These are phyloP conservation scores for Dysdera silvatica DNA, from an alignment of 1,140 invertebrate species.

Conservation along the genomic window DNA sequence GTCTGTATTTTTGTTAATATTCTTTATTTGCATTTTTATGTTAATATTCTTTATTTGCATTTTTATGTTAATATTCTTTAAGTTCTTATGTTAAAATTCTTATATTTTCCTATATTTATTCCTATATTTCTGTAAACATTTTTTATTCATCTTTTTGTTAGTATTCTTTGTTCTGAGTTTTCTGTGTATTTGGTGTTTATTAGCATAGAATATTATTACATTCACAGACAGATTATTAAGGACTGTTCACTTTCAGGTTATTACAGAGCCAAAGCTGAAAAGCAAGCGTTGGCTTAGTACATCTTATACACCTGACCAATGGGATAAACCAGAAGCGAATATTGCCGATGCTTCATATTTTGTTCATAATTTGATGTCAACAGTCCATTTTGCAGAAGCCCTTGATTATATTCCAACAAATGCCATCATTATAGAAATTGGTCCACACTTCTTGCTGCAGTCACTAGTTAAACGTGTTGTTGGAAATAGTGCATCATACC, in stretches of 20 bases:
- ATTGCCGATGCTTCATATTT: slow-evolving; percentile 84
- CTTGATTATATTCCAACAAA: slow-evolving; percentile 72
- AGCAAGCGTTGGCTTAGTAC: slow-evolving; percentile 78
- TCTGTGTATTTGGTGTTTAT: too few species aligned
- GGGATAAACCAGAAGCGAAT: slow-evolving; percentile 65
- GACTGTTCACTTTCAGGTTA: slow-evolving; percentile 59
- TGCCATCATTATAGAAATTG: slow-evolving; percentile 83
- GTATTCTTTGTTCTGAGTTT: too few species aligned
- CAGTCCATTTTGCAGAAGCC: slow-evolving; percentile 61
- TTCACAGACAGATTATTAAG: too few species aligned
- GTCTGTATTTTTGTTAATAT: too few species aligned
- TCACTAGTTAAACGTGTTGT: slow-evolving; percentile 73
- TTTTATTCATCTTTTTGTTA: too few species aligned
- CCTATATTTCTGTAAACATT: too few species aligned
- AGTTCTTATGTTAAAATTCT: too few species aligned
- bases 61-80: too few species aligned
- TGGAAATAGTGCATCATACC: slow-evolving; percentile 50
- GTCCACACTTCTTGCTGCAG: slow-evolving; percentile 81
- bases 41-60: too few species aligned
- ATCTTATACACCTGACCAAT: slow-evolving; percentile 74
- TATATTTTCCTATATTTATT: too few species aligned
- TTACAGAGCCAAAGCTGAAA: slow-evolving; percentile 67
- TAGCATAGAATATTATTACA: too few species aligned
- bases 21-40: too few species aligned
- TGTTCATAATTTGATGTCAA: slow-evolving; percentile 85